Conservation (phyloP, 2,797 vertebrate species). For the Cossypha polioptera region DNA sequence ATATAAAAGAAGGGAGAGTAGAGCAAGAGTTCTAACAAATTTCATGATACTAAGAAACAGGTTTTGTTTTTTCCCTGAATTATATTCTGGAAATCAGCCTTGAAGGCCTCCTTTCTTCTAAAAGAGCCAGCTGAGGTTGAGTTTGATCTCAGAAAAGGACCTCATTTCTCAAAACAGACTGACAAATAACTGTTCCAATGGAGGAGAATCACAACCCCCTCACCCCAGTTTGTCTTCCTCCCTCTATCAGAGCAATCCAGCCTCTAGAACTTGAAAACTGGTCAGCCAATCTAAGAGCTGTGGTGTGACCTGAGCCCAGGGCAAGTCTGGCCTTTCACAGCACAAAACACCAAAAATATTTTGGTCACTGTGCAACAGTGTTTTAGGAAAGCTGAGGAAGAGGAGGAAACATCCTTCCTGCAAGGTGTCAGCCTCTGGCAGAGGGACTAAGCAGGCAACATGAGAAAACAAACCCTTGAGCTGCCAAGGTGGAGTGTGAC, state of each 20-base stretch:
- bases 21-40: background rate
- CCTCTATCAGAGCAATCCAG: background rate
- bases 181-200: background rate
- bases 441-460: background rate
- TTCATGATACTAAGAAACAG: background rate
- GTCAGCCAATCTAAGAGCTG: background rate
- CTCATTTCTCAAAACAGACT: background rate
- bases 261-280: background rate
- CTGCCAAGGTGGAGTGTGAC: background rate
- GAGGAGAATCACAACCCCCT: background rate
- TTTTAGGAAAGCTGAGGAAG: background rate
- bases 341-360: background rate
- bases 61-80: background rate
- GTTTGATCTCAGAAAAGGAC: background rate
- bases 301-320: background rate
- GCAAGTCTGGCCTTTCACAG: background rate
- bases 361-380: background rate
- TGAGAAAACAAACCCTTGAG: background rate
- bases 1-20: background rate
- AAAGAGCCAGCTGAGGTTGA: background rate
- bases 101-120: background rate
- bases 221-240: background rate
- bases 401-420: background rate
- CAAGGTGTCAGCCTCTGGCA: background rate
- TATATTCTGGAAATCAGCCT: background rate